Base-by-base conservation (phyloP, 2,888 invertebrate species). In the Allacma fusca region DNA sequence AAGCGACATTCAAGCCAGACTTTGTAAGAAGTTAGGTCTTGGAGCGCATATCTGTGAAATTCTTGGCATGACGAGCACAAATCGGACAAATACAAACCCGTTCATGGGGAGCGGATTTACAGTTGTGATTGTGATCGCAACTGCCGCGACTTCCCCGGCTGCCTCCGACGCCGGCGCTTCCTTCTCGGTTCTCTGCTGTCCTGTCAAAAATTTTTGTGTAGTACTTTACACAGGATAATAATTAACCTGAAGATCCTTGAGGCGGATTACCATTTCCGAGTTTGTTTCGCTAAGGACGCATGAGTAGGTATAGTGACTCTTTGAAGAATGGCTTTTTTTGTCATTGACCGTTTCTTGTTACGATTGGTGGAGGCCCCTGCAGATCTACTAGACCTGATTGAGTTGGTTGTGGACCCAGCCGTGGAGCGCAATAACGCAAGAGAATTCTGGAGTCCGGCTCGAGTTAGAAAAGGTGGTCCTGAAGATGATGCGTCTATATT, bases 301-400 rank as follows among this genome's bases (percentile, higher is more conserved):
- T 81, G 79, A 24, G 83, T 83, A 26, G 83, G 83, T n/a, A 75
- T 77, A 1, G 81, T 79, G 1, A 83, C 79, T 24, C 83, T 59
- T 77, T 80, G 78, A 21, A 81, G 75, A 24, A 83, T 81, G 0
- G 83, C 81, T 29, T 80, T 80, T 40, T 81, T 81, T 1, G 78
- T 80, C 71, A 77, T 21, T 16, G 29, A 77, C 71, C 69, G 64
- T 34, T 59, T 72, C 28, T 57, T 72, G 50, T 77, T 79, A 26
- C 74, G 72, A 13, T 62, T 57, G 0, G 57, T n/a, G n/a, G 72
- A 59, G 1, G 78, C 34, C 16, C 59, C 34, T 28, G 44, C 67
- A 13, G 64, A 26, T n/a, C 62, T 65, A 68, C 62, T 74, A 50
- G 28, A 75, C 29, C 34, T 23, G 50, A 57, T 57, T 23, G 65